Evolutionary conservation across 2,888 invertebrate species (phyloP).

Genomic region (Acanthosepion lycidas): DNA sequence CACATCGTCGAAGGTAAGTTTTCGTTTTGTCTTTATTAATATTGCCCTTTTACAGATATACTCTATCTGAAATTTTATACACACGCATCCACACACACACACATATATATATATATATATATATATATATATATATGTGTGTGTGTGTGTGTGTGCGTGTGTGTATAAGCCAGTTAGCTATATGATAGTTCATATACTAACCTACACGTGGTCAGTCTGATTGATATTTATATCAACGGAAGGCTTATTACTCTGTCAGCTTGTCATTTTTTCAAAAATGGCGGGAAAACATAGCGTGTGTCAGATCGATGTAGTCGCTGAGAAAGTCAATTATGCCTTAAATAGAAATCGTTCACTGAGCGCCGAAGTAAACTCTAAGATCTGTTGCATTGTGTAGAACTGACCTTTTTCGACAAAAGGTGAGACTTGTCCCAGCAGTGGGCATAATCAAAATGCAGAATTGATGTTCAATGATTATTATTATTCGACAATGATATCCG

Average conservation of each 20-base stretch:
- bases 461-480: not conserved
- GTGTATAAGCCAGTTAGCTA: too few relatives aligned
- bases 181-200: not conserved
- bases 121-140: not conserved
- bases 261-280: not conserved
- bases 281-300: not conserved
- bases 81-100: not conserved
- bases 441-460: not conserved
- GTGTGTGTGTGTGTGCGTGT: too few relatives aligned
- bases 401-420: not conserved
- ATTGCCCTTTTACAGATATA: too few relatives aligned
- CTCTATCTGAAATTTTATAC: not conserved
- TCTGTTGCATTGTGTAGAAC: not conserved
- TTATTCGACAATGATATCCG: conserved; percentile 1
- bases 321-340: not conserved
- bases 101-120: not conserved
- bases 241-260: not conserved
- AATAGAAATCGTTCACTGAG: conserved; percentile 11
- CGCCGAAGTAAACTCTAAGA: not conserved
- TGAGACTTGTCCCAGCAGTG: not conserved
- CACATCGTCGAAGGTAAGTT: too few relatives aligned
- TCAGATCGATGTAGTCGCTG: not conserved
- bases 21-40: too few relatives aligned
- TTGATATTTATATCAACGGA: not conserved
- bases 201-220: not conserved